Percentiles rank a stretch among this genome's conserved stretches.
phyloP scores from a whole-genome alignment of 2,888 invertebrate genomes.

The Cistogaster globosa region DNA sequence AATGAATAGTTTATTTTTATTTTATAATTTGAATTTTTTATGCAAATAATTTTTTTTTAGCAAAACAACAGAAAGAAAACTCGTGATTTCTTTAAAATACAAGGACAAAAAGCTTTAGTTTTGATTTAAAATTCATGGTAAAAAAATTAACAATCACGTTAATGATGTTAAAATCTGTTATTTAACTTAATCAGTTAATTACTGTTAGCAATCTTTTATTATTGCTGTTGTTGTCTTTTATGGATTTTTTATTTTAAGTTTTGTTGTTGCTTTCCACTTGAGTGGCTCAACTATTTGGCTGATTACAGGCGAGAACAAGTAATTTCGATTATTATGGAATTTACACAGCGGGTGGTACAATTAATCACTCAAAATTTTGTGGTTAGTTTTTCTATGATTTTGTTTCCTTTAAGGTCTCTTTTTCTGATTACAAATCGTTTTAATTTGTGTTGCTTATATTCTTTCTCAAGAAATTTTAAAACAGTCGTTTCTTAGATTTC shows the following conservation, averaged over 20 bases:
- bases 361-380: conserved; percentile 76
- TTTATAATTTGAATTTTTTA: not conserved
- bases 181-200: conserved; percentile 50
- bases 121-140: conserved; percentile 6
- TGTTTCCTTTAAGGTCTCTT: conserved; percentile 68
- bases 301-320: conserved; percentile 71
- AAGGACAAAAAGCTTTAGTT: conserved; percentile 1
- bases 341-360: conserved; percentile 80
- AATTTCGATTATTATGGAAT: conserved; percentile 78
- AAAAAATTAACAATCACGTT: conserved; percentile 45
- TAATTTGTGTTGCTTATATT: conserved; percentile 8
- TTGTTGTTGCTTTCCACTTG: conserved; percentile 31
- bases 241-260: conserved; percentile 20
- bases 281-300: conserved; percentile 52
- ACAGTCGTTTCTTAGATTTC: conserved; percentile 22
- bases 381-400: conserved; percentile 61
- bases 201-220: conserved; percentile 48
- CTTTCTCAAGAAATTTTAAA: conserved; percentile 7
- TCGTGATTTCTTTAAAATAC: conserved; percentile 18
- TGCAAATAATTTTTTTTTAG: conserved; percentile 38
- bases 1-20: not conserved
- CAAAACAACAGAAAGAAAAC: conserved; percentile 28
- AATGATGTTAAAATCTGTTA: conserved; percentile 66
- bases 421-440: conserved; percentile 26
- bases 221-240: conserved; percentile 38